Evolutionary conservation across 2,113 vertebrate genomes (phyloP).

Genomic region (Xiphophorus maculatus): DNA sequence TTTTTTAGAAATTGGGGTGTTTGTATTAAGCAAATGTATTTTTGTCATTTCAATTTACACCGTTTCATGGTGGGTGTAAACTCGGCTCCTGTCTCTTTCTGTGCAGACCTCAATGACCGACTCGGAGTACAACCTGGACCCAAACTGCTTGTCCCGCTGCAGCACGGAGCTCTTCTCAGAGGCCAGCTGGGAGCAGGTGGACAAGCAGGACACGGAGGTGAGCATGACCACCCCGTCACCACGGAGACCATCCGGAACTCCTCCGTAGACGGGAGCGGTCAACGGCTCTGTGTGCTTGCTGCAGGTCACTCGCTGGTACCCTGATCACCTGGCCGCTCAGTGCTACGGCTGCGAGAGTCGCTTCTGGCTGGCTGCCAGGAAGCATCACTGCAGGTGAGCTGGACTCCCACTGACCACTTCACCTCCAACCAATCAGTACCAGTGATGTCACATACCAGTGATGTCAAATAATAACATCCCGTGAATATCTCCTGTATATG

Average conservation of each 20-base stretch:
- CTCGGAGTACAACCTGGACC: constrained; percentile 94
- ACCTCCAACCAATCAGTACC: too few relatives aligned
- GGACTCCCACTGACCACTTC: background rate
- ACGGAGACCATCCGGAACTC: background rate
- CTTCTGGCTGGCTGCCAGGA: constrained; percentile 95
- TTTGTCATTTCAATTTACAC: too few relatives aligned
- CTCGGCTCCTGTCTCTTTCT: background rate
- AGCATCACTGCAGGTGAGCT: constrained; percentile 95
- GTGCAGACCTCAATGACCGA: constrained; percentile 92
- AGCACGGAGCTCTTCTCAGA: constrained; percentile 98
- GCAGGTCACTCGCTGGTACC: constrained; percentile 97
- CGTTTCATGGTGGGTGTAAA: too few relatives aligned
- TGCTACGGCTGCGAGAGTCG: constrained; percentile 95
- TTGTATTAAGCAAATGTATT: too few relatives aligned
- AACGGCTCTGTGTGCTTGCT: constrained; percentile 49
- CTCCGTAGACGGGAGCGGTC: background rate
- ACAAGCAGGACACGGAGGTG: constrained; percentile 98
- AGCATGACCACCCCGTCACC: background rate
- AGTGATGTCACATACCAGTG: too few relatives aligned
- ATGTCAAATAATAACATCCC: too few relatives aligned
- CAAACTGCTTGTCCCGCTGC: constrained; percentile 96
- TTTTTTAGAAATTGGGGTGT: too few relatives aligned
- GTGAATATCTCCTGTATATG: too few relatives aligned
- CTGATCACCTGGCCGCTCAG: constrained; percentile 94
- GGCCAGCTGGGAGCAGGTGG: constrained; percentile 99